Conservation (phyloP, 2,888 invertebrate species). For the Cephus sareptanus region DNA sequence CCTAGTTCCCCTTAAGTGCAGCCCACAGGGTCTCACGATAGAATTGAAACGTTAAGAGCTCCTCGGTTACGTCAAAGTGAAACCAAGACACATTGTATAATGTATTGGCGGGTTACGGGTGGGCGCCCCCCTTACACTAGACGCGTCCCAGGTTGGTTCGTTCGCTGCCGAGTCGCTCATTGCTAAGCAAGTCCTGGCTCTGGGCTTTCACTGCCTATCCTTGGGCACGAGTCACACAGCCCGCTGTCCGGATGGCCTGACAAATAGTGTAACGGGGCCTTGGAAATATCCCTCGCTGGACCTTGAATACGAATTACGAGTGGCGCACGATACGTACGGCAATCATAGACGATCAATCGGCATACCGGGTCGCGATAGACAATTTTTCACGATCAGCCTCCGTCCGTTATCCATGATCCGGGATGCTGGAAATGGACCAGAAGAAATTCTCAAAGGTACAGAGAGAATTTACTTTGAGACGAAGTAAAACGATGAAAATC, state of each 20-base stretch:
- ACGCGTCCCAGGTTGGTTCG: background rate
- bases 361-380: background rate
- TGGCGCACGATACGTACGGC: background rate
- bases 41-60: conserved; percentile 17
- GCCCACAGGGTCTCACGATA: conserved; percentile 12
- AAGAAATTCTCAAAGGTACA: background rate
- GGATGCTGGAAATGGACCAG: background rate
- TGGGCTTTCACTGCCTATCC: conserved; percentile 5
- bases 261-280: background rate
- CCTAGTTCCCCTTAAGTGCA: background rate
- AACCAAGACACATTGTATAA: conserved; percentile 31
- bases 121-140: background rate
- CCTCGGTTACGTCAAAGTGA: conserved; percentile 36
- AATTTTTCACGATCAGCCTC: background rate
- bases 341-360: background rate
- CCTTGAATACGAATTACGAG: conserved; percentile 2
- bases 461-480: background rate
- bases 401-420: background rate
- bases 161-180: background rate
- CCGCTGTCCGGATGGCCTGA: background rate
- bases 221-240: background rate
- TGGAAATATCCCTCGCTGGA: background rate
- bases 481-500: background rate
- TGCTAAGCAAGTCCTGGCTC: background rate
- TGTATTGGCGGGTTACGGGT: conserved; percentile 11